Evolutionary conservation across 2,797 vertebrate species (phyloP), one percentile per base, ranked within the genome.

Genomic region (Sciurus vulgaris): DNA sequence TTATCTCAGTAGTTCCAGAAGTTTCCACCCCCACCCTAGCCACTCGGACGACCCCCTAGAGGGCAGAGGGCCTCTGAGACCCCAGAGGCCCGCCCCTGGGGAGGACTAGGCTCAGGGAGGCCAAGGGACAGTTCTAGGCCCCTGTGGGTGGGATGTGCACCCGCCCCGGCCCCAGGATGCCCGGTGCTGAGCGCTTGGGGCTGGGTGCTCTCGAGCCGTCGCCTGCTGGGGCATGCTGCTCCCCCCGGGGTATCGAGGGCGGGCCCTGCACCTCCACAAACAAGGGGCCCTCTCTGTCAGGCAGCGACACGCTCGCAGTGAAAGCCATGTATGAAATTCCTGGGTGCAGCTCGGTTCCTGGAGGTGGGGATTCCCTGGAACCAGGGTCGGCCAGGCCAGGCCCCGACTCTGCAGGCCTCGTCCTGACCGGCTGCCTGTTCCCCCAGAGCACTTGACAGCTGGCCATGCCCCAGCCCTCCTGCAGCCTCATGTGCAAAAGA

Each of bases 181-280:
- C 35, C 4, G 2, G 30, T 28, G 54, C 74, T 3, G 35, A 81
- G 84, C 2, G 7, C 2, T 67, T 84, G 7, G 28, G 74, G 63
- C 28, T 0, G 1, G 72, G 56, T 9, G 5, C 24, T 74, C 35
- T 3, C 2, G 28, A 61, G 89, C 33, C 5, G 44, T 49, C 2
- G 2, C 88, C 86, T 94, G 85, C 91, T 49, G 26, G 70, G 30
- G 33, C 86, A 2, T 0, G 49, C 56, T 11, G 78, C 95, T 72
- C 41, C 59, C 15, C 0, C 0, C 0, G 30, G 65, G 63, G 69
- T 0, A 0, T 9, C 0, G 1, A 14, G 4, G 26, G 24, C 1
- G 51, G 70, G 86, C 49, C 67, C 0, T 6, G 47, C 0, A 4
- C 61, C 94, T 35, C 76, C 26, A 11, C 59, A 0, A 44, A 77